Evolutionary conservation across 2,888 invertebrate genomes (phyloP).

Genomic region (Calameuta pallipes): DNA sequence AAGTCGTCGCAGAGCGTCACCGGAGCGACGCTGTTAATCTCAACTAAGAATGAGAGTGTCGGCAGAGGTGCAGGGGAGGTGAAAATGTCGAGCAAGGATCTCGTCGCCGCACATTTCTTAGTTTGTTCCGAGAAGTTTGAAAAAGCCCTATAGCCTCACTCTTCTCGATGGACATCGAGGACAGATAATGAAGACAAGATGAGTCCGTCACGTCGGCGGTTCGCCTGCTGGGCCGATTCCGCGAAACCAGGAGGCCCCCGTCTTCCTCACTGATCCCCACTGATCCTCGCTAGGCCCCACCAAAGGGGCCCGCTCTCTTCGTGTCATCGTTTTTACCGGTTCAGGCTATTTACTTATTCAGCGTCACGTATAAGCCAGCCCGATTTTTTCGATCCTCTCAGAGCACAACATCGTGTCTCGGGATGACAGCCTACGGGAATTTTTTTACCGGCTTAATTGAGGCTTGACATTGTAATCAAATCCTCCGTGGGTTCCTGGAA

Average conservation of each 20-base stretch:
- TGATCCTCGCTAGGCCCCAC: neutral
- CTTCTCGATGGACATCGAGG: slow-evolving; percentile 20
- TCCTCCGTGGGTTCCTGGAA: slow-evolving; percentile 36
- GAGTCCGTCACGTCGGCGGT: slow-evolving; percentile 27
- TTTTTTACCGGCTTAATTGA: slow-evolving; percentile 38
- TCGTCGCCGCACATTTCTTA: neutral
- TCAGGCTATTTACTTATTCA: slow-evolving; percentile 35
- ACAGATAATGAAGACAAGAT: slow-evolving; percentile 32
- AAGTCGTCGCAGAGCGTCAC: neutral
- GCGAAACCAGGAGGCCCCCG: slow-evolving; percentile 20
- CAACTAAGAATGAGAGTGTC: neutral
- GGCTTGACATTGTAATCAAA: slow-evolving; percentile 42
- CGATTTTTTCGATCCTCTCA: slow-evolving; percentile 27
- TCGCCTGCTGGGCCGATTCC: slow-evolving; percentile 27
- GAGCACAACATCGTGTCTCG: slow-evolving; percentile 12
- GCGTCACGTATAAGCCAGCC: slow-evolving; percentile 28
- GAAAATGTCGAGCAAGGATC: neutral
- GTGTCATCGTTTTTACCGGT: slow-evolving; percentile 29
- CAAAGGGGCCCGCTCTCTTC: slow-evolving; percentile 17
- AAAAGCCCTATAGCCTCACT: slow-evolving; percentile 14
- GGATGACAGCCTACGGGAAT: slow-evolving; percentile 34
- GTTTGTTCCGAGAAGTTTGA: slow-evolving; percentile 27
- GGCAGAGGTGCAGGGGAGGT: neutral
- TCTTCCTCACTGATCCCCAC: neutral
- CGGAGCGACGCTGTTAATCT: slow-evolving; percentile 1